phyloP scores from a whole-genome alignment of 2,113 vertebrate species.

The Etheostoma cragini region DNA sequence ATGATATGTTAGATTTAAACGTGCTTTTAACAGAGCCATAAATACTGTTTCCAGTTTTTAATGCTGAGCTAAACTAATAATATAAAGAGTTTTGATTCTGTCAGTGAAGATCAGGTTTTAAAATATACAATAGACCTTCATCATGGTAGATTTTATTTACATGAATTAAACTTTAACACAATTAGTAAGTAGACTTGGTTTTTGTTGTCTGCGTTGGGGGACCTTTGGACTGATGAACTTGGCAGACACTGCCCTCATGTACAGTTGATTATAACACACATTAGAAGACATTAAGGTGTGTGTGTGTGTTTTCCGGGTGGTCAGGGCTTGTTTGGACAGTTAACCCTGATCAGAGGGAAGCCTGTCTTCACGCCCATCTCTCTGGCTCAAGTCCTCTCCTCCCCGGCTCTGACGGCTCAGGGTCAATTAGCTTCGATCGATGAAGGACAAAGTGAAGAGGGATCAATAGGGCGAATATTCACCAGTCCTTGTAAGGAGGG shows the following conservation, averaged over 20 bases:
- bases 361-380: neutral
- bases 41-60: neutral
- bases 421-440: constrained; percentile 72
- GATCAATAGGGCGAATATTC: constrained; percentile 68
- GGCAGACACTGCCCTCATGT: neutral
- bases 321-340: neutral
- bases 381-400: constrained; percentile 36
- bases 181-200: neutral
- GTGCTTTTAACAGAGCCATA: neutral
- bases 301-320: neutral
- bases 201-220: neutral
- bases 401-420: constrained; percentile 48
- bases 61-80: neutral
- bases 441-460: constrained; percentile 64
- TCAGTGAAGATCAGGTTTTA: neutral
- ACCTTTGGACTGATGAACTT: neutral
- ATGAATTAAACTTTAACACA: neutral
- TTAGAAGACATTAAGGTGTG: neutral
- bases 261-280: neutral
- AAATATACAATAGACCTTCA: neutral
- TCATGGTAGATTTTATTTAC: neutral
- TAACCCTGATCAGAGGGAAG: constrained; percentile 10
- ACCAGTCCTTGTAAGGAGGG: constrained; percentile 50
- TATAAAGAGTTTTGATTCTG: neutral
- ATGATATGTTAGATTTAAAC: neutral